Base-by-base conservation (phyloP, 2,888 invertebrate species). In the Microctonus hyperodae region DNA sequence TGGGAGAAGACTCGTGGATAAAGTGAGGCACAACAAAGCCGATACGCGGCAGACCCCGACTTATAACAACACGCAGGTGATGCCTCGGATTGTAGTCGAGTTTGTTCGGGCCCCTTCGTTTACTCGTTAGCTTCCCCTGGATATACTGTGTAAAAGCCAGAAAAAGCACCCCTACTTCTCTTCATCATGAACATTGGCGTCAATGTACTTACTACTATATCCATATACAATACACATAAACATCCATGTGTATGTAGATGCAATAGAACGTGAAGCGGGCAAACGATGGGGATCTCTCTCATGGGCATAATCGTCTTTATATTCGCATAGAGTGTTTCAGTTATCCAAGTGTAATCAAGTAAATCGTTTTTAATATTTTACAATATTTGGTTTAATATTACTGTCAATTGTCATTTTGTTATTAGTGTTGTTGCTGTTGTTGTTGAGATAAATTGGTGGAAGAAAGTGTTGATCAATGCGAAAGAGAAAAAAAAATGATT, bases 191-290 rank as follows among this genome's bases (percentile, higher is more conserved):
- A 10, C 35, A 35, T 10, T 28, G n/a, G 61, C 51, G 61, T 61
- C 61, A 61, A 48, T 48, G 61, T 48, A 35, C 35, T n/a, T 35
- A 35, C 35, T 35, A 4, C n/a, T 56, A 56, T 31, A 60, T 60
- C 48, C 28, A 44, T 20, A 33, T 33, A 56, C 31, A 33, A 60
- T 28, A 28, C 28, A 28, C 28, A 28, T 5, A 5, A 33, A 33
- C 33, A 50, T 35, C 4, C 35, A 35, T 35, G 35, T 35, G 6
- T 10, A 56, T 62, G 63, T 62, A 65, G 55, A 48, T 60, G 71
- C 75, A 73, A 74, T 75, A 74, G 72, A 75, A 78, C 77, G 78
- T 75, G 76, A 71, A 57, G 63, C 71, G 69, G 64, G 65, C 65
- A 65, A 65, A 35, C 58, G 23, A 58, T 58, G 58, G 56, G 66